Percentiles rank a stretch among this genome's conserved stretches.
Evolutionary conservation across 2,888 invertebrate genomes (phyloP).

Genomic region (Cheilosia grossa): DNA sequence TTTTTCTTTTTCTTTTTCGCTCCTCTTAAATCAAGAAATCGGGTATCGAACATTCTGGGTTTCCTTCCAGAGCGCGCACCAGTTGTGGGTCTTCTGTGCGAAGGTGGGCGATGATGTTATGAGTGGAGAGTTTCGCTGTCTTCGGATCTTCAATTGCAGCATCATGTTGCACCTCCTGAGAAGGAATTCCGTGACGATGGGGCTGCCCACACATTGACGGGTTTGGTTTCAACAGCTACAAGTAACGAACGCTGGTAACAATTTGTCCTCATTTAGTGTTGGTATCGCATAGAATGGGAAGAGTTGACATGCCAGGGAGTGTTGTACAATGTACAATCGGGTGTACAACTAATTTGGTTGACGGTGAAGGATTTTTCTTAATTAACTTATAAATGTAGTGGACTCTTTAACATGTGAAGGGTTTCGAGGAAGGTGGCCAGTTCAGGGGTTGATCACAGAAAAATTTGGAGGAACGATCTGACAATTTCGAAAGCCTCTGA

Average conservation of each 20-base stretch:
- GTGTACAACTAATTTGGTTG: constrained; percentile 59
- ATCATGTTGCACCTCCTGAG: constrained; percentile 39
- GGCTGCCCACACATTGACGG: constrained; percentile 56
- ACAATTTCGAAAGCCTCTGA: no score
- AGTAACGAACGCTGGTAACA: constrained; percentile 58
- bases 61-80: constrained; percentile 3
- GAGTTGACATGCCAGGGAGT: constrained; percentile 39
- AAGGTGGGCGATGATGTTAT: constrained; percentile 69
- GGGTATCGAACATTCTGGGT: constrained; percentile 40
- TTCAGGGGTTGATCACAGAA: no score
- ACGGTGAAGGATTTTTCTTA: constrained; percentile 31
- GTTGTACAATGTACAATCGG: constrained; percentile 39
- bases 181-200: constrained; percentile 48
- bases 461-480: no score
- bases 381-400: constrained; percentile 33
- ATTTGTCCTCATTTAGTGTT: constrained; percentile 68
- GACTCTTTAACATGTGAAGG: no score
- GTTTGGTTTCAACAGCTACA: constrained; percentile 7
- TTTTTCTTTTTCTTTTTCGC: constrained; percentile 11
- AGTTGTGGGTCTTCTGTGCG: background rate
- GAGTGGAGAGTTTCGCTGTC: constrained; percentile 54
- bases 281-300: constrained; percentile 15
- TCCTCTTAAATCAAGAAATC: constrained; percentile 43
- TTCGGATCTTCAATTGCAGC: constrained; percentile 55
- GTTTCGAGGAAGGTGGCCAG: no score